Evolutionary conservation across 2,797 vertebrate species (phyloP).

Genomic region (Myotis vivesi): DNA sequence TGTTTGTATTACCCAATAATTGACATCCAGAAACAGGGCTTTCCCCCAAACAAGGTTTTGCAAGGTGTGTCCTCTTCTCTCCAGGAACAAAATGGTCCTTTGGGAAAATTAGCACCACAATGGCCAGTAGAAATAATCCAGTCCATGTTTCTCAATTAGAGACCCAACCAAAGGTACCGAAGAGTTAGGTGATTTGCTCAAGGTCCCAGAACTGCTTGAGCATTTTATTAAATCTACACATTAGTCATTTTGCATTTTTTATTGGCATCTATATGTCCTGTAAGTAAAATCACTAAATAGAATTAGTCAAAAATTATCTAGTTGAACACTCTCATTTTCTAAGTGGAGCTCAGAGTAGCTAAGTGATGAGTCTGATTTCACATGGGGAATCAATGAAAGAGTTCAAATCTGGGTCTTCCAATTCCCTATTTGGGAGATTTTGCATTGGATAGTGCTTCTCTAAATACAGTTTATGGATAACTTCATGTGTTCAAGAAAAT

Average conservation of each 20-base stretch:
- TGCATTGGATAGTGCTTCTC: not conserved
- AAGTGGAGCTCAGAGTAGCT: not conserved
- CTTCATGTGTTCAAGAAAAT: not conserved
- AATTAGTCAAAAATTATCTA: not conserved
- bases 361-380: not conserved
- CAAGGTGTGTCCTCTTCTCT: constrained; percentile 37
- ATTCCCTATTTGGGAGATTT: not conserved
- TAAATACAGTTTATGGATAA: not conserved
- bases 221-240: not conserved
- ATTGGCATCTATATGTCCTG: not conserved
- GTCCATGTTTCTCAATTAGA: not conserved
- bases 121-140: not conserved
- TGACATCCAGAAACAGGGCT: constrained; percentile 10
- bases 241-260: not conserved
- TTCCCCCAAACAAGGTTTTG: not conserved
- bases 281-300: not conserved
- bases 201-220: not conserved
- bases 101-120: not conserved
- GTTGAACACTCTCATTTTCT: not conserved
- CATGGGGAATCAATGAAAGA: not conserved
- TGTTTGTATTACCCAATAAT: constrained; percentile 59
- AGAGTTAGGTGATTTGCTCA: not conserved
- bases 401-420: not conserved
- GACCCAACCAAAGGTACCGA: not conserved
- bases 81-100: constrained; percentile 38